Base-by-base conservation (phyloP, 1,140 invertebrate species). In the Meloidogyne exigua region DNA sequence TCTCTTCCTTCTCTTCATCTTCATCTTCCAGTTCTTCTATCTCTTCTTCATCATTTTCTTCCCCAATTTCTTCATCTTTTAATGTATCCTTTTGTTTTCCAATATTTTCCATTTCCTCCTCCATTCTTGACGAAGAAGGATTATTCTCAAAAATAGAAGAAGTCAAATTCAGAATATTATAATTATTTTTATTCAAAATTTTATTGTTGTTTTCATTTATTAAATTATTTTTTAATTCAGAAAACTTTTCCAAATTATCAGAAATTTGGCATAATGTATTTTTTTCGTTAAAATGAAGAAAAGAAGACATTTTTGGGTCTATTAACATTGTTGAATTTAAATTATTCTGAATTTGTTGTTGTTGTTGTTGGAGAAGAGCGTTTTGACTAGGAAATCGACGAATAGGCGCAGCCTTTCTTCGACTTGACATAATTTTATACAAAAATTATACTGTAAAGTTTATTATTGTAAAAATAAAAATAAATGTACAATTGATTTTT, bases 321-420 rank as follows among this genome's bases (percentile, higher is more conserved):
- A 57, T 57, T 57, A 57, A 57, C 21, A n/a, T n/a, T 57, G 49
- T n/a, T n/a, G 49, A 57, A 21, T 18, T 44, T 44, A 18, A 44
- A 44, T 10, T 0, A 18, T n/a, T 5, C 13, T 57, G 49, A 15
- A n/a, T 12, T 57, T 57, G 49, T 10, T 13, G 7, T 57, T 57
- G 49, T 57, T 57, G 49, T 57, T 57, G 49, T n/a, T n/a, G 49
- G 2, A 57, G 18, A 57, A 57, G 49, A 57, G 18, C 9, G 49
- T 57, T 57, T 57, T 57, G 49, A 57, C 49, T 57, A 57, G 49
- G 49, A n/a, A 57, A 57, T 57, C 49, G 49, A 57, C 49, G 49
- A 7, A 57, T 57, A n/a, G 49, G 49, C 0, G 49, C n/a, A n/a
- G 49, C 49, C 49, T 57, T 57, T n/a, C 49, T 18, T 18, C 49